phyloP scores from a whole-genome alignment of 2,113 vertebrate species.

The Nansenia antarctica region DNA sequence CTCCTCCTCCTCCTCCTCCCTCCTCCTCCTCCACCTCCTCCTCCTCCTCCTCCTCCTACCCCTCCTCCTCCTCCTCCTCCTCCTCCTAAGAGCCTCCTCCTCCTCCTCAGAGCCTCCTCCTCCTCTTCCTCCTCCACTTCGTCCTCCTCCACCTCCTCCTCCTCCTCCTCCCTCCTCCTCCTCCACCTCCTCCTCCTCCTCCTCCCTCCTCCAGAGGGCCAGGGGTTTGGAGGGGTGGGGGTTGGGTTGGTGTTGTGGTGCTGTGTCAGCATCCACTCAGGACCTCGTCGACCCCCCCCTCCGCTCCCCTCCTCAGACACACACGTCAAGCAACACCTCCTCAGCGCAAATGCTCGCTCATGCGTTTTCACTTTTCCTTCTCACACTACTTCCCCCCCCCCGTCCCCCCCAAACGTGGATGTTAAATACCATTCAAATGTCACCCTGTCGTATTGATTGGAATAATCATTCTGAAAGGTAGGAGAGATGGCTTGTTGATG shows the following conservation, averaged over 20 bases:
- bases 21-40: not conserved
- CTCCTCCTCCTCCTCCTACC: not conserved
- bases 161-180: too few species aligned
- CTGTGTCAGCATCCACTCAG: conserved; percentile 7
- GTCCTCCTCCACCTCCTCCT: too few species aligned
- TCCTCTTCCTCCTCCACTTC: too few species aligned
- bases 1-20: not conserved
- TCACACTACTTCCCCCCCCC: conserved; percentile 22
- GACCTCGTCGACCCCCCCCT: conserved; percentile 10
- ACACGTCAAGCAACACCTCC: conserved; percentile 45
- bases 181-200: too few species aligned
- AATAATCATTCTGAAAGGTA: conserved; percentile 75
- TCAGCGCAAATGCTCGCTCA: conserved; percentile 32
- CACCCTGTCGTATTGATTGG: conserved; percentile 71
- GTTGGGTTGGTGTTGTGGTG: not conserved
- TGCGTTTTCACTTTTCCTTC: conserved; percentile 43
- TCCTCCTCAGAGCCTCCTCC: too few species aligned
- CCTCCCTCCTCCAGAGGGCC: not conserved
- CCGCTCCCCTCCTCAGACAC: not conserved
- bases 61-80: not conserved
- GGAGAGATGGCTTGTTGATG: conserved; percentile 68
- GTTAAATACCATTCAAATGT: conserved; percentile 79
- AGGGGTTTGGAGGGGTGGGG: not conserved
- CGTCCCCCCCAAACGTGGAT: conserved; percentile 57
- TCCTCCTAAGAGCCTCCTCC: too few species aligned